Evolutionary conservation across 2,888 invertebrate genomes (phyloP), one percentile per base, ranked within the genome.

Genomic region (Cryptocephalus moraei): DNA sequence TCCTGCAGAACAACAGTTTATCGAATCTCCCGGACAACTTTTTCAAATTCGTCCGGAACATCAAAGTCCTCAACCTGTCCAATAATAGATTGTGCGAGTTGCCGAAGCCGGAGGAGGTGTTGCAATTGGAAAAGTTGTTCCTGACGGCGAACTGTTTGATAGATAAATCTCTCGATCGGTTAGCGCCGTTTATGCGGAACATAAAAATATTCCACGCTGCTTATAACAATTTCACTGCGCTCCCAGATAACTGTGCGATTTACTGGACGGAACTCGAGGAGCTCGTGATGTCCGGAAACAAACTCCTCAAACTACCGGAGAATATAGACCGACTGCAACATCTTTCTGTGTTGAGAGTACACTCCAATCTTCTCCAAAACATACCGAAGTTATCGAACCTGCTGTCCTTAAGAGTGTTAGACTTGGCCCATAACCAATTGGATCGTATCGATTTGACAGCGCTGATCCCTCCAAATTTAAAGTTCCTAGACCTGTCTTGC

Each of bases 401-500:
- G 59, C 74, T 77, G 33, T 81, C 83, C 2, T 72, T 91, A 4
- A 82, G 84, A 73, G 87, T 90, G 12, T 71, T 91, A 48, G 91
- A 91, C 68, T 75, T 91, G 56, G 89, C 91, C 0, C 89, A 91
- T 62, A 91, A 91, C 65, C 86, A 89, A 65, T 68, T 91, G 44
- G 87, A 89, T 64, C 81, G 82, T 55, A 78, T 91, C 47, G 88
- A 90, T 69, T 73, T 91, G 56, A 76, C 82, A 47, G 76, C 80
- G 4, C 66, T 91, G 44, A 85, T 90, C 38, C 88, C 90, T 2
- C 84, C 86, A 44, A 88, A 88, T 64, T 73, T 91, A 33, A 88
- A 89, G 64, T 90, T 88, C 66, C 73, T 91, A 41, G 91, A 91
- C 67, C 79, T 91, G 62, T 89, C 89, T 0, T 90, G 90, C 58